Base-by-base conservation (phyloP, 2,888 invertebrate genomes). In the Erannis defoliaria region DNA sequence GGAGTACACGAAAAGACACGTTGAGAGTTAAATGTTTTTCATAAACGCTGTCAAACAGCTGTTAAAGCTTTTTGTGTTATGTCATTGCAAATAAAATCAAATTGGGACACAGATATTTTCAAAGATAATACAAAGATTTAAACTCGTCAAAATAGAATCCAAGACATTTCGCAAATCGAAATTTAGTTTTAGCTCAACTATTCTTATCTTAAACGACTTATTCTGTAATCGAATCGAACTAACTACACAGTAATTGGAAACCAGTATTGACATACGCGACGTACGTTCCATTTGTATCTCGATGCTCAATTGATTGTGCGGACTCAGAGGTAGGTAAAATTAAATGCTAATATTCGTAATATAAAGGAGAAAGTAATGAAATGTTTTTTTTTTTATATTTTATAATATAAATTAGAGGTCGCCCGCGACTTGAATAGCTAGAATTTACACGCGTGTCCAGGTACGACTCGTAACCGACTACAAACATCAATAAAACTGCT, bases 151-250 rank as follows among this genome's bases (percentile, higher is more conserved):
- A n/a, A 42, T 42, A 14, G 14, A 23, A 6, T 23, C 1, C 2
- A 19, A 38, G 19, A 14, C 5, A 21, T n/a, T 42, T 14, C 23
- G n/a, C 23, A 6, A 42, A 8, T 12, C 12, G n/a, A 21, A 26
- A 42, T 42, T 23, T 14, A 23, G 21, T 8, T 8, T 23, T 8
- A 42, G 5, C 42, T 21, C 21, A 14, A 6, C 21, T 6, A 6
- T 42, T 18, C 19, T 18, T 38, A 9, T 9, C 9, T 29, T 6
- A 9, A 29, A 4, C 8, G 26, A 29, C 29, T 2, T n/a, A n/a
- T n/a, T 26, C 26, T 42, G 26, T n/a, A 14, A 9, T 38, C 38
- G 38, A 45, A 45, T 45, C 16, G 16, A 29, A 45, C 45, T 29
- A 45, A 29, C 14, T 9, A 29, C 29, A 23, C 45, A 16, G 45